Base-by-base conservation (phyloP, 2,797 vertebrate species). In the Champsocephalus gunnari region DNA sequence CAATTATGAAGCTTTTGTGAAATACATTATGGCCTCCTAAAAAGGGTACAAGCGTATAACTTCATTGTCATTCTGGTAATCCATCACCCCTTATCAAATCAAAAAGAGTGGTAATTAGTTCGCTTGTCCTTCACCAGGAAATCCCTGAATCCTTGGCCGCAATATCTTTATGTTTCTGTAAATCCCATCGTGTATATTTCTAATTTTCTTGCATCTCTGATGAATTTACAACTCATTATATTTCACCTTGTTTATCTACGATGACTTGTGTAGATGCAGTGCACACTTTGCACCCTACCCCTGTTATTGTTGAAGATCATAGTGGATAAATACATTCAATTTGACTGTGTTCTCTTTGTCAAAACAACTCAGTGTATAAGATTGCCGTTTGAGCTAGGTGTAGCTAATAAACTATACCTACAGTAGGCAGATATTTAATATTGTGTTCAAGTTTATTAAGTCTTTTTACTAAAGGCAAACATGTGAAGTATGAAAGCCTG, bases 1-100 rank as follows among this genome's bases (percentile, higher is more conserved):
- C 71, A 95, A 96, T 79, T 96, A 96, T 24, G 95, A 96, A 84
- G 93, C 94, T 58, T 95, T 96, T 80, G 94, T 95, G 67, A 95
- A 96, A 71, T 86, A 95, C 80, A 91, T 96, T 41, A 94, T 96
- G 95, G 93, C 94, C 38, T 83, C 92, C 63, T 96, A 91, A 93
- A 87, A 65, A 79, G 66, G 17, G 69, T 65, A 57, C 12, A 45
- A 50, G 9, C 50, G 12, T 24, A 9, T 58, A 60, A 21, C 32
- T 54, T 75, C 19, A 61, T 47, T 73, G 34, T 76, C 49, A 69
- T 62, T 78, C 63, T 74, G 71, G 81, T 81, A 79, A 66, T 59
- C 21, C 45, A 54, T 73, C 48, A 13, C 43, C 70, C 41, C 65
- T 67, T 14, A 65, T 69, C 24, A 82, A 79, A 73, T 77, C 53